A percentile compares a stretch with the other conserved stretches of the same genome.
phyloP scores from a whole-genome alignment of 2,113 vertebrate species.

The Cavia aperea region DNA sequence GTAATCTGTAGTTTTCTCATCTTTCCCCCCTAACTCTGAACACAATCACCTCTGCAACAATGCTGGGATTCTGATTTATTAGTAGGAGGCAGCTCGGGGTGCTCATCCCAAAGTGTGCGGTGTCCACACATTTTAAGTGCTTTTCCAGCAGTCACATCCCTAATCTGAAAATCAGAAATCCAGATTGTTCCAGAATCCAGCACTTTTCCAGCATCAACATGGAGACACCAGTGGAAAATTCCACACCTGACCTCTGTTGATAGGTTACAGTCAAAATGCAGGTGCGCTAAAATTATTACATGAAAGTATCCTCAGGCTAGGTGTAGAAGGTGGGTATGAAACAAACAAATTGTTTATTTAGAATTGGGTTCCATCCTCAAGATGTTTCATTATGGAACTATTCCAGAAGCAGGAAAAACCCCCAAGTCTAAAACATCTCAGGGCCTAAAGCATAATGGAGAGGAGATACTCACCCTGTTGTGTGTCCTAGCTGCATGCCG shows the following conservation, averaged over 20 bases:
- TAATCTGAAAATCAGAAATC: slow-evolving; percentile 22
- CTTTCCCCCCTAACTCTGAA: not conserved
- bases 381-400: not conserved
- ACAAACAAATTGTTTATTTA: not conserved
- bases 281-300: not conserved
- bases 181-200: not conserved
- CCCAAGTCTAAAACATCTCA: not conserved
- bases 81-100: not conserved
- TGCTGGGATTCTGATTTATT: not conserved
- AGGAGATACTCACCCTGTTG: not conserved
- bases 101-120: not conserved
- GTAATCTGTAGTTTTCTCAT: not conserved
- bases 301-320: not conserved
- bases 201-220: not conserved
- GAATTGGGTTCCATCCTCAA: not conserved
- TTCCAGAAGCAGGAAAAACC: not conserved
- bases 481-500: not conserved
- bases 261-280: not conserved
- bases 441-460: not conserved
- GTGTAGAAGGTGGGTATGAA: too few relatives aligned
- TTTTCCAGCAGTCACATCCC: not conserved
- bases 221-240: slow-evolving; percentile 1
- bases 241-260: not conserved
- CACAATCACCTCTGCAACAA: not conserved
- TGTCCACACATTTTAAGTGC: not conserved